Conservation (phyloP, 2,888 invertebrate species). For the Lucinisca nassula region DNA sequence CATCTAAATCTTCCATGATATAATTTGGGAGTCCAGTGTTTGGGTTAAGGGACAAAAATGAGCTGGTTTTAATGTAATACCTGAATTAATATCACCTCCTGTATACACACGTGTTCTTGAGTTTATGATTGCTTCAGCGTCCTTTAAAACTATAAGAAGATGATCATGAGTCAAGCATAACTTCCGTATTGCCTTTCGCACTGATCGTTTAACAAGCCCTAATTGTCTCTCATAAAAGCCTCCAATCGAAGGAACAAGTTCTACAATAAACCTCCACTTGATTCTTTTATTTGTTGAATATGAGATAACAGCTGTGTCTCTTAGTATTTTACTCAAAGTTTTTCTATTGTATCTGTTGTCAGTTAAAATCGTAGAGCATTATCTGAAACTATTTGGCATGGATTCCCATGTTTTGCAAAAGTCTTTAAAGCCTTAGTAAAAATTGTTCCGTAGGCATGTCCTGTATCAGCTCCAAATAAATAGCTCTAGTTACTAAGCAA, state of each 20-base stretch:
- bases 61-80: too few relatives aligned
- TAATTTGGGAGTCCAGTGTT: too few relatives aligned
- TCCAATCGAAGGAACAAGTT: background rate
- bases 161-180: too few relatives aligned
- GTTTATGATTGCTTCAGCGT: too few relatives aligned
- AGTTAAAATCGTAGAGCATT: background rate
- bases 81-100: too few relatives aligned
- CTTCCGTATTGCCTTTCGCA: too few relatives aligned
- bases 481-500: conserved; percentile 6
- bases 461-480: background rate
- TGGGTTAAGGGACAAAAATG: too few relatives aligned
- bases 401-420: background rate
- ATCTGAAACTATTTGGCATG: background rate
- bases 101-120: too few relatives aligned
- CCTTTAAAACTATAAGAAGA: too few relatives aligned
- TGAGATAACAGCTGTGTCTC: background rate
- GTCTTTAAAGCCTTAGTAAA: background rate
- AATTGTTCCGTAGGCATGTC: background rate
- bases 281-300: background rate
- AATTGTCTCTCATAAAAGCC: background rate
- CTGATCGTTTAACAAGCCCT: too few relatives aligned
- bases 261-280: background rate
- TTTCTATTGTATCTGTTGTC: background rate
- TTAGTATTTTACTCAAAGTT: background rate
- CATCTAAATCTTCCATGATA: too few relatives aligned